A percentile compares a stretch with the other conserved stretches of the same genome.
Evolutionary conservation across 2,888 invertebrate species (phyloP).

Genomic region (Idaea aversata): DNA sequence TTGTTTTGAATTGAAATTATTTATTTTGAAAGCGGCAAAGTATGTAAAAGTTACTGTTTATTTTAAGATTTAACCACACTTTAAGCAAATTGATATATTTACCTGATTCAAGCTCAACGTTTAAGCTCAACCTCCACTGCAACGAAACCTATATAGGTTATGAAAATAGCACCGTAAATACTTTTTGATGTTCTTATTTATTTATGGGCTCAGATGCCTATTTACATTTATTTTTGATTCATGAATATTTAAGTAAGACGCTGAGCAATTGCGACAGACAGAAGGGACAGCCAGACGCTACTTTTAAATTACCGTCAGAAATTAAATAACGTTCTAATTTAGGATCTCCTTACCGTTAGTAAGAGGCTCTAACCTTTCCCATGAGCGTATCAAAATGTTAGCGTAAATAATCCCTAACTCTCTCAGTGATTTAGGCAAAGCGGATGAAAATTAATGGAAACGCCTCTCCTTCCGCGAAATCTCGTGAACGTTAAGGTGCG

Average conservation of each 20-base stretch:
- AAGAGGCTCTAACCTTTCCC: slow-evolving; percentile 29
- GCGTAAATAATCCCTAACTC: slow-evolving; percentile 47
- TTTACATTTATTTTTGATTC: neutral
- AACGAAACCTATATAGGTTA: no score
- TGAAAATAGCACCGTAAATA: no score
- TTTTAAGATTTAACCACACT: no score
- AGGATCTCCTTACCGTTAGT: slow-evolving; percentile 22
- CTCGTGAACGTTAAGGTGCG: slow-evolving; percentile 33
- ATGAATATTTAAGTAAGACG: neutral
- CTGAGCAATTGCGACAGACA: neutral
- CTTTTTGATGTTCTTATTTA: no score
- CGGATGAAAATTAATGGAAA: slow-evolving; percentile 57
- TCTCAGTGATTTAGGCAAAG: slow-evolving; percentile 47
- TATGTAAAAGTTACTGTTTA: no score
- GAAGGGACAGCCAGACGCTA: neutral
- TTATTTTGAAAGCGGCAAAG: no score
- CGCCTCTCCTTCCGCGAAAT: slow-evolving; percentile 32
- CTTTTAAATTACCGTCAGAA: neutral
- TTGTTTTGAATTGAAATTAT: no score
- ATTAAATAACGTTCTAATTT: slow-evolving; percentile 17
- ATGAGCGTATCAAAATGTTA: slow-evolving; percentile 31
- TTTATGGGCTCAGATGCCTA: neutral
- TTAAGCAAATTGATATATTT: no score
- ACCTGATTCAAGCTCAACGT: no score
- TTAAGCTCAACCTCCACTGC: no score